These are phyloP conservation scores for Triplophysa tibetana DNA, from an alignment of 2,113 vertebrate genomes.

Conservation along the genomic window DNA sequence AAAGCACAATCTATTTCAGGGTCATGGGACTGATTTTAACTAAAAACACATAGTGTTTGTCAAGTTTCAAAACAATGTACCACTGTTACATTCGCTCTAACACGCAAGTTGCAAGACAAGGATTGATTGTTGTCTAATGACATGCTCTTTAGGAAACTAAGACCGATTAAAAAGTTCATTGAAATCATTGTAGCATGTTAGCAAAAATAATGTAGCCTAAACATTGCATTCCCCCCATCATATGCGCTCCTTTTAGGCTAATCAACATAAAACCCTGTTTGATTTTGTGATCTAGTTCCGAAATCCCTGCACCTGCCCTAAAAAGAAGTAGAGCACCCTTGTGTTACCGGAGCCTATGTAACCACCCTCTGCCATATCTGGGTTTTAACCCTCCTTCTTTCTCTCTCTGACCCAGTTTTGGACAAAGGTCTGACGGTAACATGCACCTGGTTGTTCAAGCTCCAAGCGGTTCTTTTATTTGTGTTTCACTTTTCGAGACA, in stretches of 20 bases:
- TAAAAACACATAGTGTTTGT: too few species aligned
- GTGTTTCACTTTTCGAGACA: not conserved
- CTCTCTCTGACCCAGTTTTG: slow-evolving; percentile 39
- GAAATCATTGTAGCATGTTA: too few species aligned
- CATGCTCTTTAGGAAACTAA: too few species aligned
- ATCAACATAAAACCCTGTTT: not conserved
- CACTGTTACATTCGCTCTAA: too few species aligned
- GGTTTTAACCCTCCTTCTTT: not conserved
- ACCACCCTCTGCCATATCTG: not conserved
- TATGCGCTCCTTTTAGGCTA: not conserved
- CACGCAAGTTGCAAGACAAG: too few species aligned
- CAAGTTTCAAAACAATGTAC: too few species aligned
- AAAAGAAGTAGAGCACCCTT: slow-evolving; percentile 18
- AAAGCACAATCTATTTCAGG: too few species aligned
- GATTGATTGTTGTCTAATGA: too few species aligned
- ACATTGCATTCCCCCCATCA: too few species aligned
- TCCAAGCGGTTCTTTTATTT: not conserved
- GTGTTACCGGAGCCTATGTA: slow-evolving; percentile 6
- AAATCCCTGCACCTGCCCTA: not conserved
- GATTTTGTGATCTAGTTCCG: not conserved
- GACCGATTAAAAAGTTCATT: too few species aligned
- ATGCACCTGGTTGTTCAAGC: slow-evolving; percentile 15
- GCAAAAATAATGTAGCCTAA: not conserved
- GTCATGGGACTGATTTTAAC: too few species aligned
- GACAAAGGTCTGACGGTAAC: slow-evolving; percentile 18